phyloP scores from a whole-genome alignment of 1,140 invertebrate genomes.

The Drosophila ananassae region DNA sequence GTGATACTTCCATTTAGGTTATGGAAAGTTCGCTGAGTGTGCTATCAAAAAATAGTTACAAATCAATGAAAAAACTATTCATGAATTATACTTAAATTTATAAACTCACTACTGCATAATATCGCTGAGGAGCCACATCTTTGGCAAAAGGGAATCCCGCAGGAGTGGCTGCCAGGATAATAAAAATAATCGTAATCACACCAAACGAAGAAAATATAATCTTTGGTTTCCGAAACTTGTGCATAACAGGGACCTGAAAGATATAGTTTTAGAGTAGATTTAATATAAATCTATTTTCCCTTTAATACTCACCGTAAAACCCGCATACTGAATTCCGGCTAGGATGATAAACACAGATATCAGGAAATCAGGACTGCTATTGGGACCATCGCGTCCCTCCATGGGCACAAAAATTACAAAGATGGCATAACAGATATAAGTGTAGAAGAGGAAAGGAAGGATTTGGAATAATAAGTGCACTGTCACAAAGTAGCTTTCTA shows the following conservation, averaged over 20 bases:
- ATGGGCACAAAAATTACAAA: slow-evolving; percentile 89
- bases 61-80: neutral
- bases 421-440: slow-evolving; percentile 87
- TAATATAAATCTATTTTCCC: too few species aligned
- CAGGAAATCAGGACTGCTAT: slow-evolving; percentile 87
- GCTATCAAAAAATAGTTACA: slow-evolving; percentile 31
- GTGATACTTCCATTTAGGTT: slow-evolving; percentile 32
- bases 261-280: neutral
- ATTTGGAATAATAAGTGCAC: slow-evolving; percentile 84
- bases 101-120: slow-evolving; percentile 87
- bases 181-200: slow-evolving; percentile 86
- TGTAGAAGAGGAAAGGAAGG: slow-evolving; percentile 85
- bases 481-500: slow-evolving; percentile 86
- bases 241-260: slow-evolving; percentile 70
- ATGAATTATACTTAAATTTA: neutral
- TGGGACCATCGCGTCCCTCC: slow-evolving; percentile 87
- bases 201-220: slow-evolving; percentile 83
- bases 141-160: slow-evolving; percentile 91
- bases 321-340: slow-evolving; percentile 76
- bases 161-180: slow-evolving; percentile 87
- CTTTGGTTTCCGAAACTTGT: slow-evolving; percentile 76
- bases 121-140: slow-evolving; percentile 87
- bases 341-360: slow-evolving; percentile 84
- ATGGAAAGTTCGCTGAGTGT: slow-evolving; percentile 64
- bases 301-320: slow-evolving; percentile 68